A percentile compares a stretch with the other conserved stretches of the same genome.
These are phyloP conservation scores for Oncorhynchus kisutch DNA, from an alignment of 2,113 vertebrate species.

Conservation along the genomic window DNA sequence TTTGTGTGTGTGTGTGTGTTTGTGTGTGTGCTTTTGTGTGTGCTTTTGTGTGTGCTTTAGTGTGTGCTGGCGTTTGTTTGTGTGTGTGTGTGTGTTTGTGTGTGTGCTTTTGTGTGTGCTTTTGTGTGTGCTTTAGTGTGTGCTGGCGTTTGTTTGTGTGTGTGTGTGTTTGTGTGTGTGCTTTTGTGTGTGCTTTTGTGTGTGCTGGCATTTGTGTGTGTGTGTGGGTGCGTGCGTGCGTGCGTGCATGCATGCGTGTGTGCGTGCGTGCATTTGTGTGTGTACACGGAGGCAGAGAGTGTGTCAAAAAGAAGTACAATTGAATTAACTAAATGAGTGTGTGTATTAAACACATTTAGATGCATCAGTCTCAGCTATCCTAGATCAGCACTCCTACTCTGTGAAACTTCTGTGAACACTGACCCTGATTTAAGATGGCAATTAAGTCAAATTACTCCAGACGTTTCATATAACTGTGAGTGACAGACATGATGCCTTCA, in stretches of 20 bases:
- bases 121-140: no score
- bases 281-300: neutral
- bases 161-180: no score
- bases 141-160: no score
- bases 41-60: fast-evolving
- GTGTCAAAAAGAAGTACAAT: neutral
- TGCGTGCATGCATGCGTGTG: fast-evolving
- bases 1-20: no score
- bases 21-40: no score
- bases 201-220: fast-evolving
- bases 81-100: no score
- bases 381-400: neutral
- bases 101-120: no score
- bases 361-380: neutral
- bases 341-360: neutral
- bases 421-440: neutral
- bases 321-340: neutral
- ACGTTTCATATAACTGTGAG: neutral
- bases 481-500: neutral
- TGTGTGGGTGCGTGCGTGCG: fast-evolving
- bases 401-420: no score
- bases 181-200: no score
- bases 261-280: no score
- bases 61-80: fast-evolving
- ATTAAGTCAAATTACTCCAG: neutral